Evolutionary conservation across 1,140 invertebrate species (phyloP).

Genomic region (Apocrypta bakeri): DNA sequence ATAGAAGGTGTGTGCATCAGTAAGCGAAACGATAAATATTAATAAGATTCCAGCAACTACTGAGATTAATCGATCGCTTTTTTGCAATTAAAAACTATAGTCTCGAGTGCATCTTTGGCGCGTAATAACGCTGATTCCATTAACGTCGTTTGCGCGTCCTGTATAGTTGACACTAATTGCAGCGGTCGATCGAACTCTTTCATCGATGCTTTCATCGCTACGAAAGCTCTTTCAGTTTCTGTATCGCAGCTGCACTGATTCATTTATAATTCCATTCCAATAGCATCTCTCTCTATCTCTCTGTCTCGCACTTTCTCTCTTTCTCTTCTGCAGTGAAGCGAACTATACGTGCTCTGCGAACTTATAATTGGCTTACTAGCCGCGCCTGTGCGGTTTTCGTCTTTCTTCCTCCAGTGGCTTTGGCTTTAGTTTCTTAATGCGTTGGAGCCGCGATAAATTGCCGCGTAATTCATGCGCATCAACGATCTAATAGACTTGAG

Average conservation of each 20-base stretch:
- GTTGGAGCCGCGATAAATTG: neutral
- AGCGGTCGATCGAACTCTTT: slow-evolving; percentile 30
- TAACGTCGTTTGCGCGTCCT: neutral
- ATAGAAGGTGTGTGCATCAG: too few species aligned
- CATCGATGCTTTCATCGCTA: slow-evolving; percentile 15
- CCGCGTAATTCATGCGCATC: neutral
- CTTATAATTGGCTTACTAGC: slow-evolving; percentile 3
- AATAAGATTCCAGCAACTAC: neutral
- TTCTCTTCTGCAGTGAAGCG: too few species aligned
- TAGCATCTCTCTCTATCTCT: neutral
- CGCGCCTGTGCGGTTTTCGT: neutral
- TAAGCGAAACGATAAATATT: neutral
- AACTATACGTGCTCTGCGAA: neutral
- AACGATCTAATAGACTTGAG: neutral
- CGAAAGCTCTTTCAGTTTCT: neutral
- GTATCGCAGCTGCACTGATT: neutral
- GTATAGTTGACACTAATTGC: slow-evolving; percentile 42
- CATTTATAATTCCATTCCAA: slow-evolving; percentile 1
- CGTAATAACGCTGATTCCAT: slow-evolving; percentile 21
- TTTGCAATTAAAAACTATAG: slow-evolving; percentile 34
- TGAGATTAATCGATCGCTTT: neutral
- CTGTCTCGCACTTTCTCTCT: neutral
- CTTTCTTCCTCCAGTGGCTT: neutral
- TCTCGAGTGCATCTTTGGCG: neutral
- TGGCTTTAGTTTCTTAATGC: neutral